Evolutionary conservation across 2,888 invertebrate species (phyloP), one percentile per base, ranked within the genome.

Genomic region (Orthosia cruda): DNA sequence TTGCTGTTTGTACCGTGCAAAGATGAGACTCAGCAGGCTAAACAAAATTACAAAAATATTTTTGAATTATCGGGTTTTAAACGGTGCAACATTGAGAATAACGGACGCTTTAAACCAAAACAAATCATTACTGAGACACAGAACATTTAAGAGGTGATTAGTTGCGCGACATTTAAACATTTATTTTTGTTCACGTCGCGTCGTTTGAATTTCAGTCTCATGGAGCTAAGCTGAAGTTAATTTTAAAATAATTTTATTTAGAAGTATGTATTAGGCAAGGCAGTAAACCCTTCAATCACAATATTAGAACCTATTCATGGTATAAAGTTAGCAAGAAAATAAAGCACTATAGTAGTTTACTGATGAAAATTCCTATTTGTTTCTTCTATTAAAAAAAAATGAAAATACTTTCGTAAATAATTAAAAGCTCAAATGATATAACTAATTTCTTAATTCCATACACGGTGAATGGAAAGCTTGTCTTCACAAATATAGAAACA

Each of bases 71-170:
- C 3, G 1, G 26, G 5, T 52, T 66, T 80, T 63, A 50, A 80
- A 80, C 18, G 40, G 73, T 40, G 62, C 47, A 49, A 74, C 50
- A 59, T 74, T 61, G 54, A 74, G 62, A 68, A n/a, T 57, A 80
- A 81, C 13, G 49, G 70, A 13, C 20, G 49, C 52, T 69, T 70
- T 63, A 32, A 68, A 61, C 64, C 26, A 71, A 80, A 80, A 67
- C 55, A 67, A 77, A 73, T 58, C 26, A 77, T 77, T 78, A 67
- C 74, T 49, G 26, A 83, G 50, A 67, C 68, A 69, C 45, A 59
- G 61, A 69, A 77, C 55, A 57, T 66, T 77, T 58, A 63, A 32
- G 40, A 45, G 40, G 49, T 61, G 76, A 80, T 76, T 80, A 82
- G 68, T 82, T 72, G 54, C 16, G 54, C 54, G 82, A 40, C 65